phyloP scores from a whole-genome alignment of 2,797 vertebrate genomes.

The Tokudaia tokunoshimensis region DNA sequence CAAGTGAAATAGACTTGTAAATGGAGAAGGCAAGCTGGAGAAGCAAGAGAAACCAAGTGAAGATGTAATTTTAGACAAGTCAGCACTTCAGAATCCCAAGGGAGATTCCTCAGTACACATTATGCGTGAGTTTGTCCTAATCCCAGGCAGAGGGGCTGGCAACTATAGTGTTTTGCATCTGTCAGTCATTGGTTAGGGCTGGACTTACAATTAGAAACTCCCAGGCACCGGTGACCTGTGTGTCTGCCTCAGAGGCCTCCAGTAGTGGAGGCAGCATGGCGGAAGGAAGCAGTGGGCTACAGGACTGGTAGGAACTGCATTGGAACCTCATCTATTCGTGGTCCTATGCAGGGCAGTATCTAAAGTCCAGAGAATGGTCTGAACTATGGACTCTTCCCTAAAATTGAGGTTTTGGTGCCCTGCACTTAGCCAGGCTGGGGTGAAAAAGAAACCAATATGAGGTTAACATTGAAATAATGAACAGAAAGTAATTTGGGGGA shows the following conservation, averaged over 20 bases:
- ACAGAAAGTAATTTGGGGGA: slow-evolving; percentile 41
- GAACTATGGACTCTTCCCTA: not conserved
- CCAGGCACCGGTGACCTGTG: not conserved
- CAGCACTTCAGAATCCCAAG: not conserved
- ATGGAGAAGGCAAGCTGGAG: not conserved
- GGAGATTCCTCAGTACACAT: not conserved
- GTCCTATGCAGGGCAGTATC: not conserved
- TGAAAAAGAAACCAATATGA: slow-evolving; percentile 51
- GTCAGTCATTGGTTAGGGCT: not conserved
- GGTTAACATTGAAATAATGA: slow-evolving; percentile 69
- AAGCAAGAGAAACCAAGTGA: not conserved
- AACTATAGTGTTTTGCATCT: not conserved
- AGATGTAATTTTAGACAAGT: not conserved
- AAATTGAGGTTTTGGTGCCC: not conserved
- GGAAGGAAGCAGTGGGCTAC: not conserved
- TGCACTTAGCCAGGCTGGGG: slow-evolving; percentile 19
- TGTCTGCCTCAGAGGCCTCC: not conserved
- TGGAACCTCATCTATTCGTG: not conserved
- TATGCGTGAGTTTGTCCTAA: not conserved
- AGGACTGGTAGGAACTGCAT: not conserved
- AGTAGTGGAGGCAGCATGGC: no score
- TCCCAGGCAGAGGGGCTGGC: not conserved
- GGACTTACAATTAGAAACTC: not conserved
- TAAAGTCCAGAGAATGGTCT: slow-evolving; percentile 15
- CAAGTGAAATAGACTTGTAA: slow-evolving; percentile 2